Conservation (phyloP, 2,797 vertebrate species). For the Lagocephalus sceleratus region DNA sequence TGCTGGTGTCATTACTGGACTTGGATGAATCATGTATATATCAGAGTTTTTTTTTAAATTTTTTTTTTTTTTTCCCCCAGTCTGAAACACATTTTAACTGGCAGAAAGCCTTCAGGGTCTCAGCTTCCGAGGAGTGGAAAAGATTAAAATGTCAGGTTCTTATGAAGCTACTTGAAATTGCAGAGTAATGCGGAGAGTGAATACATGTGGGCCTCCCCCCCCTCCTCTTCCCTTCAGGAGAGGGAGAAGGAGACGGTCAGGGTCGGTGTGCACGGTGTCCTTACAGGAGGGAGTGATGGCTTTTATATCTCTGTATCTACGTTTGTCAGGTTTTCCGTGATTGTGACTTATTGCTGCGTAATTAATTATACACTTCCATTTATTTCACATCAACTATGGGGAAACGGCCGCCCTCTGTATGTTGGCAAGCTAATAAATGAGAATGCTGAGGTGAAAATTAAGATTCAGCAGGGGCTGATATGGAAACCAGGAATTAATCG, state of each 20-base stretch:
- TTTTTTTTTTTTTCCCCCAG: conserved; percentile 33
- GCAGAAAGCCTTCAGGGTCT: conserved; percentile 56
- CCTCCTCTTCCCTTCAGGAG: too few relatives aligned
- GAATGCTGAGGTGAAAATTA: conserved; percentile 44
- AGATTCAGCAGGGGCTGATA: conserved; percentile 42
- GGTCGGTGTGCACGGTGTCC: not conserved
- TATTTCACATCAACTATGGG: conserved; percentile 18
- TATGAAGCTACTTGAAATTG: conserved; percentile 31
- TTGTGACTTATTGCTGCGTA: conserved; percentile 18
- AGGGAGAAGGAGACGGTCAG: conserved; percentile 7
- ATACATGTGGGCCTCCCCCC: conserved; percentile 5
- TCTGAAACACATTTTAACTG: conserved; percentile 51
- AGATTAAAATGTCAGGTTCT: conserved; percentile 61
- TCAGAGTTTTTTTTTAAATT: not conserved
- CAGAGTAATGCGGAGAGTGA: conserved; percentile 18
- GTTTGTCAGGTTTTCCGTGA: conserved; percentile 26
- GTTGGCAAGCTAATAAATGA: conserved; percentile 23
- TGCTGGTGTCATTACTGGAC: conserved; percentile 51
- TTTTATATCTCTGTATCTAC: conserved; percentile 16
- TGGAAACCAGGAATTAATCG: conserved; percentile 33
- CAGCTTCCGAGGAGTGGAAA: conserved; percentile 47
- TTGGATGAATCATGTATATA: conserved; percentile 54
- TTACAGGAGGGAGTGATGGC: conserved; percentile 13
- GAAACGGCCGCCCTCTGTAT: conserved; percentile 14
- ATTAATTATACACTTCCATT: conserved; percentile 24